Evolutionary conservation across 2,113 vertebrate species (phyloP).

Genomic region (zebrafish (Danio rerio)): DNA sequence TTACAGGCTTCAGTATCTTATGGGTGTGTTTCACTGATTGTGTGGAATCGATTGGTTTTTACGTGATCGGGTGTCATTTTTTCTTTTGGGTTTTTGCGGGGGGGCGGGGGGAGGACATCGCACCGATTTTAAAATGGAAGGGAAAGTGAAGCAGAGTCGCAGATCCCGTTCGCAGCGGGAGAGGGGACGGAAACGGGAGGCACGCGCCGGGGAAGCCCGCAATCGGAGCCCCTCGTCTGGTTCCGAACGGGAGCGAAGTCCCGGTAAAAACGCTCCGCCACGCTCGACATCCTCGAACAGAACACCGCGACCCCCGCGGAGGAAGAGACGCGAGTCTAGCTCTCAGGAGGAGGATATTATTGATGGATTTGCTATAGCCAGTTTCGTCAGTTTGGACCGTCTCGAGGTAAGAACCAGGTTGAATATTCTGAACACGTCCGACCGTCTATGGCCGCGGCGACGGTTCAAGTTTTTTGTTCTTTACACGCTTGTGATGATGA

Average conservation of each 20-base stretch:
- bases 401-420: constrained; percentile 82
- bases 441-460: background rate
- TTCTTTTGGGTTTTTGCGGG: constrained; percentile 14
- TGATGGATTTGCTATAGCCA: constrained; percentile 94
- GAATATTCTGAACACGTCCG: constrained; percentile 33
- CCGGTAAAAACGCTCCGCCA: constrained; percentile 68
- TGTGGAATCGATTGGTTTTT: constrained; percentile 27
- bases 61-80: constrained; percentile 61
- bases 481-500: background rate
- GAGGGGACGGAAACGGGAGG: constrained; percentile 86
- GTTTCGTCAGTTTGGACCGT: constrained; percentile 91
- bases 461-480: constrained; percentile 11
- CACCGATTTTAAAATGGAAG: constrained; percentile 81
- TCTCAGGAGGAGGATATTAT: constrained; percentile 96
- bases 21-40: constrained; percentile 53
- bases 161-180: constrained; percentile 88
- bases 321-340: constrained; percentile 90
- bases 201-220: constrained; percentile 80
- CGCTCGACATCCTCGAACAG: constrained; percentile 74
- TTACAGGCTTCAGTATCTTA: constrained; percentile 54
- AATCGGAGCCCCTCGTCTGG: constrained; percentile 87
- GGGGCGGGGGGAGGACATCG: constrained; percentile 48
- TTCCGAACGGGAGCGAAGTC: constrained; percentile 86
- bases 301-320: constrained; percentile 77
- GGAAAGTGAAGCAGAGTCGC: constrained; percentile 88